Evolutionary conservation across 2,888 invertebrate genomes (phyloP).

Genomic region (Watsonalla cultraria): DNA sequence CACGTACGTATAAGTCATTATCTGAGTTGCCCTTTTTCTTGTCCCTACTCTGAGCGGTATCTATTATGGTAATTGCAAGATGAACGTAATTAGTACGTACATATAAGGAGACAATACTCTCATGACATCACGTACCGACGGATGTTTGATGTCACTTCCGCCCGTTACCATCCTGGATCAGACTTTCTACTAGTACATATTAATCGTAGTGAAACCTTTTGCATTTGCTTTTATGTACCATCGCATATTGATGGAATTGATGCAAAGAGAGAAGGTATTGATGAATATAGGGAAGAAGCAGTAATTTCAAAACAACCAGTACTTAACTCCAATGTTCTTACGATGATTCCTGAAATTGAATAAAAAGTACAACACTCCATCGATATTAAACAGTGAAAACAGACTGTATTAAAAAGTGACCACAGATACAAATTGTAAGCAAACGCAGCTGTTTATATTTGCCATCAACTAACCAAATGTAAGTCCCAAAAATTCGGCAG

Average conservation of each 20-base stretch:
- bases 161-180: conserved; percentile 10
- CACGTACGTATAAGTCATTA: too few relatives aligned
- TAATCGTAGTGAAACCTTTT: conserved; percentile 12
- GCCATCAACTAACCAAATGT: background rate
- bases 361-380: too few relatives aligned
- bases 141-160: conserved; percentile 20
- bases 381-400: too few relatives aligned
- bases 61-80: background rate
- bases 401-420: too few relatives aligned
- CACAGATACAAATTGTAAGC: background rate
- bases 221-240: background rate
- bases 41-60: background rate
- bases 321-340: too few relatives aligned
- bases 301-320: too few relatives aligned
- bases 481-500: background rate
- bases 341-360: too few relatives aligned
- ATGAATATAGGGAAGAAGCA: too few relatives aligned
- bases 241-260: too few relatives aligned
- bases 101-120: background rate
- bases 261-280: too few relatives aligned
- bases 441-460: background rate
- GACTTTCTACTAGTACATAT: conserved; percentile 8
- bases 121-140: conserved; percentile 7
- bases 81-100: too few relatives aligned
- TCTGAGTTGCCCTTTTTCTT: too few relatives aligned